Percentiles rank a stretch among this genome's conserved stretches.
phyloP scores from a whole-genome alignment of 2,888 invertebrate species.

The Drosophila quinaria region DNA sequence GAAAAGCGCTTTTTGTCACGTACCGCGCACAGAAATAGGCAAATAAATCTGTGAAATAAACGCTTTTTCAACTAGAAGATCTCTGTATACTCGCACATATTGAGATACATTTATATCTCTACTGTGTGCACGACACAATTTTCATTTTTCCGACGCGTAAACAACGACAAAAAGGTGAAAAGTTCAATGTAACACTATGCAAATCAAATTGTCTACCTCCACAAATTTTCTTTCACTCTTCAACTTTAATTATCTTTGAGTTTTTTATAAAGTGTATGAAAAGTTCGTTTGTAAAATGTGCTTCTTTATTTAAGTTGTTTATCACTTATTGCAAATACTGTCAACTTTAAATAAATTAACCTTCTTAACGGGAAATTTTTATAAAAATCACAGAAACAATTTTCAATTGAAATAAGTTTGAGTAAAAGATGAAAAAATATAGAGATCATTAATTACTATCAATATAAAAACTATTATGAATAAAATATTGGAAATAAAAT shows the following conservation, averaged over 20 bases:
- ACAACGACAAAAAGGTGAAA: slow-evolving; percentile 65
- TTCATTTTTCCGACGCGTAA: slow-evolving; percentile 48
- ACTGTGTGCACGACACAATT: slow-evolving; percentile 47
- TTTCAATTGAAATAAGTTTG: not conserved
- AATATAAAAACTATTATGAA: not conserved
- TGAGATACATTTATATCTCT: slow-evolving; percentile 21
- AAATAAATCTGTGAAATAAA: slow-evolving; percentile 76
- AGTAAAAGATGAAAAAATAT: not conserved
- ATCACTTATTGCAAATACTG: not conserved
- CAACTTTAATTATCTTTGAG: slow-evolving; percentile 29
- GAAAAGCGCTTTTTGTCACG: slow-evolving; percentile 78
- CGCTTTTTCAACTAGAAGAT: slow-evolving; percentile 39
- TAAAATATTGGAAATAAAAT: not conserved
- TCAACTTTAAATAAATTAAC: not conserved
- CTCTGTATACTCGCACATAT: not conserved
- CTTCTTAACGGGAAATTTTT: not conserved
- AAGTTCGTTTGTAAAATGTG: no score
- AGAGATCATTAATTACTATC: not conserved
- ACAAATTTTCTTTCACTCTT: slow-evolving; percentile 24
- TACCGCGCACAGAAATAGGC: slow-evolving; percentile 76
- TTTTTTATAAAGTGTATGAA: not conserved
- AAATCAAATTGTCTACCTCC: slow-evolving; percentile 56
- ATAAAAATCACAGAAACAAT: not conserved
- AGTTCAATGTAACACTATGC: slow-evolving; percentile 68
- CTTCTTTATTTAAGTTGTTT: slow-evolving; percentile 17